phyloP scores from a whole-genome alignment of 2,888 invertebrate species.

The Eumerus sabulonum region DNA sequence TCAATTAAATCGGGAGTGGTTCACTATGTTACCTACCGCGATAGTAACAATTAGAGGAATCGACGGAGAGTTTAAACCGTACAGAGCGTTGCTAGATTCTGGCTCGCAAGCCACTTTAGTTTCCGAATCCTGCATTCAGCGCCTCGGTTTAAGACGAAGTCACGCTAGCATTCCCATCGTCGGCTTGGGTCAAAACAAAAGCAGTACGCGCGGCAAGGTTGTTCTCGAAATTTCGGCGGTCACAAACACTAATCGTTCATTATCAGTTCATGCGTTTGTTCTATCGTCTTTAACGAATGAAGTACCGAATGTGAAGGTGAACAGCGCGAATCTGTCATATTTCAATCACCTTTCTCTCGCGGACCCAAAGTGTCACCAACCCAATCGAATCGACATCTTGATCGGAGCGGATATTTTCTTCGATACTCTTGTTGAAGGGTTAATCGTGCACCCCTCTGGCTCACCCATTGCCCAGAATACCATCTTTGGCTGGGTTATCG shows the following conservation, averaged over 20 bases:
- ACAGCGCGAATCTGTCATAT: slow-evolving; percentile 6
- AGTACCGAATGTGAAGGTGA: slow-evolving; percentile 18
- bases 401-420: slow-evolving; percentile 36
- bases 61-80: slow-evolving; percentile 8
- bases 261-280: slow-evolving; percentile 26
- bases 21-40: slow-evolving; percentile 38
- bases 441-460: slow-evolving; percentile 20
- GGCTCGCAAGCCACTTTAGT: slow-evolving; percentile 22
- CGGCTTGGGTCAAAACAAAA: slow-evolving; percentile 13
- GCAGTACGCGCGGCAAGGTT: slow-evolving; percentile 26
- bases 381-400: slow-evolving; percentile 23
- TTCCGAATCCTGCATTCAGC: slow-evolving; percentile 23
- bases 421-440: slow-evolving; percentile 3
- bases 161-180: slow-evolving; percentile 12
- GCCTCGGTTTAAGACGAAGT: slow-evolving; percentile 19
- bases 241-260: too few species aligned
- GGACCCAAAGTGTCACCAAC: slow-evolving; percentile 10
- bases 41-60: slow-evolving; percentile 10
- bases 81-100: slow-evolving; percentile 27
- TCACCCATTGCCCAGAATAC: slow-evolving; percentile 27
- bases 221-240: too few species aligned
- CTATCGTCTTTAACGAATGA: not conserved
- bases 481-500: slow-evolving; percentile 39
- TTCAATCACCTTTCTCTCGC: slow-evolving; percentile 31
- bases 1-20: slow-evolving; percentile 1